Evolutionary conservation across 2,113 vertebrate genomes (phyloP), one percentile per base, ranked within the genome.

Genomic region (Hypomesus transpacificus): DNA sequence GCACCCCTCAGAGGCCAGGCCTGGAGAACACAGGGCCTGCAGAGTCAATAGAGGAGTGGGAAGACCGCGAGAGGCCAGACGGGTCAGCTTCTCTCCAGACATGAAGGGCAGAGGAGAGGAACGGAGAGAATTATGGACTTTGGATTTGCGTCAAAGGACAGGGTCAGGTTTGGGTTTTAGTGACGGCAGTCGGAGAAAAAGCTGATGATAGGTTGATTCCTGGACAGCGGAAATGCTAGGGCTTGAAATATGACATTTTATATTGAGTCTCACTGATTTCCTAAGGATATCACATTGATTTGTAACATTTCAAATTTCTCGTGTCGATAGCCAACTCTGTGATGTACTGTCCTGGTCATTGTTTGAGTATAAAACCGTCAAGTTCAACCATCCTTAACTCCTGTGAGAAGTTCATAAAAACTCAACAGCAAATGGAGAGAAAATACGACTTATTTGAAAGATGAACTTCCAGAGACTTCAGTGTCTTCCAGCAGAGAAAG

Each of bases 391-490:
- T 73, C 61, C 61, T 31, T 28, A 82, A 75, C 74, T 74, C 67
- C 74, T 68, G 73, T 79, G 20, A 3, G 78, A 89, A 87, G 76
- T 87, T 89, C 72, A 86, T 84, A 71, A 18, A 87, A 86, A 85
- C 79, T 80, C 75, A 78, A 80, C 58, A 46, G 68, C 1, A 2
- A 20, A 63, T 68, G 74, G 3, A 60, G 14, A 60, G 52, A 72
- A 20, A 80, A 71, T 79, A 70, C 71, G 76, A 84, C 83, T 77
- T 84, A 84, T 87, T 86, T 87, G 76, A 88, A 89, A 86, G 82
- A 89, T 87, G 82, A 89, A 86, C 86, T 88, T 86, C 81, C 82
- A 84, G 71, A 73, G 79, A 87, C 80, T 85, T 86, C 82, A 88
- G 82, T 86, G 84, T 88, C 89, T 86, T 87, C 77, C 66, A 39